Base-by-base conservation (phyloP, 2,113 vertebrate genomes). In the Laticauda laticaudata region DNA sequence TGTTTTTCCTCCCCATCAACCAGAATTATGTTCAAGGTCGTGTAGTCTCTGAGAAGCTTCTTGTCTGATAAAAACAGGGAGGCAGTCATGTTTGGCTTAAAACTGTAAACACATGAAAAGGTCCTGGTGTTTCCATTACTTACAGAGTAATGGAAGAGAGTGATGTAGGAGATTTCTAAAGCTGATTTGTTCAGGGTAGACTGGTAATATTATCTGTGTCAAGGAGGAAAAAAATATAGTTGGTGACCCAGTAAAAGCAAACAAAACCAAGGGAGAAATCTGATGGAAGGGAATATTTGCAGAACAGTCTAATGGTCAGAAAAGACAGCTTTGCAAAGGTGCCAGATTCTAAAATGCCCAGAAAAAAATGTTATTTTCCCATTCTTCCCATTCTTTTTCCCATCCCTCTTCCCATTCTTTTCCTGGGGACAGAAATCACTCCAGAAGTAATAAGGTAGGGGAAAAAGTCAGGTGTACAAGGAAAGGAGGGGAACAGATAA, bases 1-100 rank as follows among this genome's bases (percentile, higher is more conserved):
- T 75, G 12, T 34, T 75, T 75, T 1, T 0, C 10, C 0, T 0
- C 10, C 10, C 15, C 29, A 0, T 20, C n/a, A 2, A 29, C 69
- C 69, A 75, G 14, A 75, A 75, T 75, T 29, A 75, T n/a, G 0
- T 2, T 69, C 14, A 69, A 5, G 5, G n/a, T 34, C 1, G 34
- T 75, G 69, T 5, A 75, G n/a, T 20, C 69, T 15, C n/a, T 2
- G 5, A 34, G 5, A 75, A 34, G 14, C 5, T 18, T 75, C 14
- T 75, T 34, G n/a, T 3, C 69, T 75, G 5, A 75, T 75, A 18
- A 75, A 75, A 75, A 18, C 69, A 34, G 64, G 29, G n/a, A 75
- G 69, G n/a, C 5, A 20, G 64, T 5, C 64, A 75, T 75, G 64
- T 75, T n/a, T 75, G n/a, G 8, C n/a, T 34, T 75, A 39, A n/a